Evolutionary conservation across 2,797 vertebrate genomes (phyloP).

Genomic region (Trachurus trachurus): DNA sequence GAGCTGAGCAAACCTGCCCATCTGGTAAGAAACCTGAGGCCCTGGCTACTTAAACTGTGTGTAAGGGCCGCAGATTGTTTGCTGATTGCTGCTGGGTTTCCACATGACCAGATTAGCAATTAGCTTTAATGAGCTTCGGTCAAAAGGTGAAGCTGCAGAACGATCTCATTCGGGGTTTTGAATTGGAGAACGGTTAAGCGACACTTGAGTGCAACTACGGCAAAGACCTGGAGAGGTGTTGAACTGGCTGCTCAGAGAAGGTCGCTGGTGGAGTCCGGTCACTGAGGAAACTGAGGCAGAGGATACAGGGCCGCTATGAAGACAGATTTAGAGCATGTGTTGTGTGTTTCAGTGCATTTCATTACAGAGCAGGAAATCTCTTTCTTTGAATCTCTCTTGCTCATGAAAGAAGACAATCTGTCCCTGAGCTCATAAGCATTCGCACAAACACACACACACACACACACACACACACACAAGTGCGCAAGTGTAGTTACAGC

Average conservation of each 20-base stretch:
- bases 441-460: conserved; percentile 58
- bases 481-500: conserved; percentile 60
- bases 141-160: conserved; percentile 61
- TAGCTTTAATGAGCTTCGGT: conserved; percentile 70
- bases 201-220: conserved; percentile 56
- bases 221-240: conserved; percentile 39
- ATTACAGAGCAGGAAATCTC: conserved; percentile 38
- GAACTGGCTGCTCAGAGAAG: conserved; percentile 22
- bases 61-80: conserved; percentile 63
- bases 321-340: conserved; percentile 19
- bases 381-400: conserved; percentile 46
- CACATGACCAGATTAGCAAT: conserved; percentile 75
- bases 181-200: conserved; percentile 54
- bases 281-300: conserved; percentile 9
- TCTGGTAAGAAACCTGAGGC: conserved; percentile 69
- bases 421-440: conserved; percentile 53
- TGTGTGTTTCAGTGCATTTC: conserved; percentile 27
- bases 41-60: conserved; percentile 52
- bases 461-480: conserved; percentile 47
- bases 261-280: neutral
- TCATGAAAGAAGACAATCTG: conserved; percentile 61
- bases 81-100: conserved; percentile 65
- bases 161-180: conserved; percentile 54
- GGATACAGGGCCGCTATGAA: neutral
- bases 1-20: conserved; percentile 62